Evolutionary conservation across 2,113 vertebrate species (phyloP).

Genomic region (Stictonetta naevosa): DNA sequence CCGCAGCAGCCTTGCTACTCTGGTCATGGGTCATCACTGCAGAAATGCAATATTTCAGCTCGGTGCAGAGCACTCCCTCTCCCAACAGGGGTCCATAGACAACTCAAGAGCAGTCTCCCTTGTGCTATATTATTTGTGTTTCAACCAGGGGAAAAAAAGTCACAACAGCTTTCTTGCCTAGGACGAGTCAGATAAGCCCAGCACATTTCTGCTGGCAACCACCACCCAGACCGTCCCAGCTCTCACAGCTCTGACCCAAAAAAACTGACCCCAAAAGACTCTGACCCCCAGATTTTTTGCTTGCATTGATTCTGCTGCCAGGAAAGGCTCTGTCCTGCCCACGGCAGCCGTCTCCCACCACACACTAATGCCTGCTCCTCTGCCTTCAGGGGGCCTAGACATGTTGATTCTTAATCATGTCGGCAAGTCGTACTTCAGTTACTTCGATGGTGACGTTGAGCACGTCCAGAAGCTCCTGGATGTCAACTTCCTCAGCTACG

Average conservation of each 20-base stretch:
- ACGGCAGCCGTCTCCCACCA: not conserved
- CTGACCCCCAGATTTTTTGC: not conserved
- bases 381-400: slow-evolving; percentile 76
- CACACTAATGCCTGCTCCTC: not conserved
- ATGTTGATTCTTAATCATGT: slow-evolving; percentile 84
- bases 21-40: not conserved
- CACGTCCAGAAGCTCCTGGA: slow-evolving; percentile 64
- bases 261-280: not conserved
- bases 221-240: rapidly evolving
- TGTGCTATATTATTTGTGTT: not conserved
- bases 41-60: not conserved
- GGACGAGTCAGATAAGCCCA: not conserved
- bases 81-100: rapidly evolving
- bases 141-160: not conserved
- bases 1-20: not conserved
- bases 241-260: not conserved
- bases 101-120: not conserved
- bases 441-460: slow-evolving; percentile 49
- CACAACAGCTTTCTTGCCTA: not conserved
- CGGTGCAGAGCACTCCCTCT: rapidly evolving
- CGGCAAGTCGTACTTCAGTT: not conserved
- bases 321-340: not conserved
- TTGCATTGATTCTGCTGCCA: not conserved
- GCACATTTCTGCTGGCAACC: not conserved
- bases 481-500: slow-evolving; percentile 80